These are phyloP conservation scores for Meandrusa payeni DNA, from an alignment of 2,888 invertebrate species.

Conservation along the genomic window DNA sequence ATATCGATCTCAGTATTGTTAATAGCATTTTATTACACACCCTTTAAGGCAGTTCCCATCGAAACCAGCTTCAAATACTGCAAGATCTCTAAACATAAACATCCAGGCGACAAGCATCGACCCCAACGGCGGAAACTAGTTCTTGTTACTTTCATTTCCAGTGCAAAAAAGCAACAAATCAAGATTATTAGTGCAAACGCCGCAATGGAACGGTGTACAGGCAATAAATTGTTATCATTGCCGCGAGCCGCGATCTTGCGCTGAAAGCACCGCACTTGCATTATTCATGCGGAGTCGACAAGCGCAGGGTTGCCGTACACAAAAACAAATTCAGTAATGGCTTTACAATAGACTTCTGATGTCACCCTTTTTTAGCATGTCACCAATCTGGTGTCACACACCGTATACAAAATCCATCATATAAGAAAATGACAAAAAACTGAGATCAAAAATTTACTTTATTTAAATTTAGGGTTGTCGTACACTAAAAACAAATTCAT, in stretches of 20 bases:
- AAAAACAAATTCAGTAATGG: no score
- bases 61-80: not conserved
- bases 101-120: not conserved
- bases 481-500: no score
- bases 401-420: no score
- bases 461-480: no score
- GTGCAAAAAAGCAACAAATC: constrained; percentile 14
- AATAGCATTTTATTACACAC: not conserved
- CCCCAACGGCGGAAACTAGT: constrained; percentile 4
- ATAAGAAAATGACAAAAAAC: no score
- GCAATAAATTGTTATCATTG: constrained; percentile 44
- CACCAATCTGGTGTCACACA: no score
- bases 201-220: constrained; percentile 40
- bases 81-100: not conserved
- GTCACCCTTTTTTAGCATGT: no score
- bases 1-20: not conserved
- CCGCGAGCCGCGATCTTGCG: constrained; percentile 27
- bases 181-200: constrained; percentile 26
- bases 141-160: constrained; percentile 13
- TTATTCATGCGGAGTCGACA: no score
- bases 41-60: constrained; percentile 1
- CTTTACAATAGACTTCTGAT: no score
- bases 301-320: no score
- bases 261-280: constrained; percentile 43
- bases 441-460: no score